Evolutionary conservation across 2,888 invertebrate genomes (phyloP), one percentile per base, ranked within the genome.

Genomic region (Cosmorhoe ocellata): DNA sequence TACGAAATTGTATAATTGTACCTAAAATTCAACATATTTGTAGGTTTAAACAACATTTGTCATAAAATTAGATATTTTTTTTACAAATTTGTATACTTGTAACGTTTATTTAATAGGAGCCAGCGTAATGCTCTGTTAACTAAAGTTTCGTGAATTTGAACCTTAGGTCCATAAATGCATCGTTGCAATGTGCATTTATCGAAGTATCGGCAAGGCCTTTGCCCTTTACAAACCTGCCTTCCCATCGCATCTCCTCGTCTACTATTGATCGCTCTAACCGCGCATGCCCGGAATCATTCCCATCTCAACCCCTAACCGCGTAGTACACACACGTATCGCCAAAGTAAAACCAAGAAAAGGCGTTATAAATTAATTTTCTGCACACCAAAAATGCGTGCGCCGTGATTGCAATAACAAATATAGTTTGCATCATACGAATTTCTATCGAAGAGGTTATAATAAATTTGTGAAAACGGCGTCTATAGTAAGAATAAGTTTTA

Each of bases 401-500:
- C 60, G 60, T 60, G n/a, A 51, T 24, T 47, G 10, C 33, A 11
- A 14, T 1, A 14, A 18, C 18, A 7, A 40, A 30, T 8, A 10
- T 14, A 8, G 28, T 34, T 39, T 28, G 7, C 6, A 24, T 10
- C 26, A 44, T 43, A 51, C 12, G 10, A 36, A 28, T 58, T 62
- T 68, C 59, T 65, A 65, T 44, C 48, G 60, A 61, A 56, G 60
- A 67, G 59, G 67, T 64, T 53, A 48, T 55, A 51, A 12, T 37
- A 75, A 82, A 76, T 59, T 69, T 48, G 62, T 76, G 71, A 85
- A 61, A 77, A 87, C 86, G 86, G 85, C 84, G 69, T 75, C 79
- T 38, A 34, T 48, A 64, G 68, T 46, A 67, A 67, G 61, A 57
- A 50, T 56, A 10, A 11, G 22, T 54, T 61, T 57, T 61, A 60